These are phyloP conservation scores for Zelostemma sp. DNA, from an alignment of 1,140 invertebrate species.

Conservation along the genomic window DNA sequence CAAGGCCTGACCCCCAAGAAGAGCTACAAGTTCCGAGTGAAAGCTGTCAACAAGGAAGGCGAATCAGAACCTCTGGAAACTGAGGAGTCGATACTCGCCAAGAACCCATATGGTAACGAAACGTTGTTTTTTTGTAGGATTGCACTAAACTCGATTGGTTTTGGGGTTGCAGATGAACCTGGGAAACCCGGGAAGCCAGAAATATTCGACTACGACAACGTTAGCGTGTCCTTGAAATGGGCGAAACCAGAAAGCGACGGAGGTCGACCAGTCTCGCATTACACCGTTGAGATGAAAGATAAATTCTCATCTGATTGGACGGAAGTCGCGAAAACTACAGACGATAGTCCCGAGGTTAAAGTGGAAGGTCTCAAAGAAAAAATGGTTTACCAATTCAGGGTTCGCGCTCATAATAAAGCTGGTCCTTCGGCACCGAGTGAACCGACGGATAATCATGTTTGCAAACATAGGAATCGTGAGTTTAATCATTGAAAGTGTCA, in stretches of 20 bases:
- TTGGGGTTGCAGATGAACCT: slow-evolving; percentile 80
- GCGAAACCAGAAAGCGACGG: slow-evolving; percentile 89
- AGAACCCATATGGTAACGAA: slow-evolving; percentile 92
- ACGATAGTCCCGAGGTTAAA: slow-evolving; percentile 82
- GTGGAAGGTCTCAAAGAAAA: slow-evolving; percentile 93
- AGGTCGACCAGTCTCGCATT: slow-evolving; percentile 94
- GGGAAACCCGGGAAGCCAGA: slow-evolving; percentile 90
- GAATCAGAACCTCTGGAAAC: slow-evolving; percentile 96
- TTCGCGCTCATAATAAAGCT: slow-evolving; percentile 93
- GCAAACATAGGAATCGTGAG: slow-evolving; percentile 94
- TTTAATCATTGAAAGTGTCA: slow-evolving; percentile 1
- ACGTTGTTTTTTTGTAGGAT: too few relatives aligned
- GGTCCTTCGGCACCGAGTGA: slow-evolving; percentile 89
- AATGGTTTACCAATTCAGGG: slow-evolving; percentile 93
- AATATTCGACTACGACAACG: slow-evolving; percentile 94
- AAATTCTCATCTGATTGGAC: slow-evolving; percentile 92
- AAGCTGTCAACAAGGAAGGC: slow-evolving; percentile 98
- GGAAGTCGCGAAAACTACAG: slow-evolving; percentile 86
- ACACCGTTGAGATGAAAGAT: slow-evolving; percentile 96
- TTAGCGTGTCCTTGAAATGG: slow-evolving; percentile 92
- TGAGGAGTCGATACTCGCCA: slow-evolving; percentile 88
- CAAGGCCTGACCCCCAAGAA: slow-evolving; percentile 96
- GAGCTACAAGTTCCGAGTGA: slow-evolving; percentile 98
- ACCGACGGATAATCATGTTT: slow-evolving; percentile 91
- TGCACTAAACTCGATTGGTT: too few relatives aligned